Evolutionary conservation across 2,888 invertebrate genomes (phyloP), one percentile per base, ranked within the genome.

Genomic region (Drosophila birchii): DNA sequence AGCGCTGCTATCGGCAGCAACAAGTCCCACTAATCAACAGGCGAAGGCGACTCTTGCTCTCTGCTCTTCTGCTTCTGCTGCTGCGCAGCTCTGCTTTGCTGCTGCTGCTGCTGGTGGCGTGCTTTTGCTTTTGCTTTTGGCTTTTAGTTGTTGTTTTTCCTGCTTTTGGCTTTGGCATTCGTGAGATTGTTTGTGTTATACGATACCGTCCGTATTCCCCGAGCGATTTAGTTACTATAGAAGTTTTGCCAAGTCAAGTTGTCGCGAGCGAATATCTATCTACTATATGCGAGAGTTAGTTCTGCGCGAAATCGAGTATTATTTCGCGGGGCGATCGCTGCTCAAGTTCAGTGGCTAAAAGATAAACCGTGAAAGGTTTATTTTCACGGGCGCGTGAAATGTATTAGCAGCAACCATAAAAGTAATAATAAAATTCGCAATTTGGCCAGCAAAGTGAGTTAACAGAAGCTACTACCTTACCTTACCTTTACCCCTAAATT

Each of bases 181-280:
- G 54, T 66, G 26, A 36, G 60, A 76, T 80, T 81, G 66, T 75
- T 77, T 86, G 88, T 88, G 90, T 81, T 78, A 86, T 81, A 73
- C 89, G 89, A 89, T 81, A 88, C 60, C 61, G 60, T 41, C 79
- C 84, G 78, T 84, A 63, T 81, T 70, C 79, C 86, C 61, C 76
- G 61, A 69, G 89, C 79, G 81, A 80, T 91, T 91, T 80, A 91
- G 91, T 90, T 91, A 89, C 83, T 87, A 86, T 75, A 90, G 84
- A 86, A 88, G 90, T 90, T 90, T 88, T 89, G 89, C 79, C 85
- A 90, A 90, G 86, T 89, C 86, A 88, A 86, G 86, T 89, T 82
- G 87, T 74, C 73, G 88, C 49, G 73, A 76, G 64, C 68, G 63
- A 57, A 49, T 70, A 61, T 26, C 41, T 45, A 41, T 54, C 18